These are phyloP conservation scores for Eupristina koningsbergeri DNA, from an alignment of 1,140 invertebrate species.

Conservation along the genomic window DNA sequence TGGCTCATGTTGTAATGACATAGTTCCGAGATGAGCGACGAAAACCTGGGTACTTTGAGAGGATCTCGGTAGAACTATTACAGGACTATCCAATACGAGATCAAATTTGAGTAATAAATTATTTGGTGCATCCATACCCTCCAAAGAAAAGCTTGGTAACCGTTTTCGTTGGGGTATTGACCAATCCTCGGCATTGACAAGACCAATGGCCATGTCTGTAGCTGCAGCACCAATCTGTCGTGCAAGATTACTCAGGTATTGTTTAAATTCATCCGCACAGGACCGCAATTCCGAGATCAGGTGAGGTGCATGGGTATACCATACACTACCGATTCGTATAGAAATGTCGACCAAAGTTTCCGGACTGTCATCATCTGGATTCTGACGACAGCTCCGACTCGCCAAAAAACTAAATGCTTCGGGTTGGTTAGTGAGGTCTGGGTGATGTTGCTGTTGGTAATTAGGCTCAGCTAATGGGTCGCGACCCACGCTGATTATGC, in stretches of 20 bases:
- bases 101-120: conserved; percentile 75
- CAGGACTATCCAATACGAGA: conserved; percentile 90
- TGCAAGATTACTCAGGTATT: conserved; percentile 82
- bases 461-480: conserved; percentile 77
- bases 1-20: conserved; percentile 77
- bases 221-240: conserved; percentile 90
- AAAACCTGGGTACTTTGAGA: conserved; percentile 87
- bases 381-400: conserved; percentile 62
- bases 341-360: conserved; percentile 68
- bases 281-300: conserved; percentile 89
- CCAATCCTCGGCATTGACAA: conserved; percentile 82
- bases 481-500: conserved; percentile 88
- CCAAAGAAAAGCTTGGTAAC: conserved; percentile 65
- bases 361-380: conserved; percentile 43
- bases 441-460: conserved; percentile 51
- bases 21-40: conserved; percentile 94
- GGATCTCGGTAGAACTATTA: conserved; percentile 87
- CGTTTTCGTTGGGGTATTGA: conserved; percentile 65
- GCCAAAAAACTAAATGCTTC: conserved; percentile 68
- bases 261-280: conserved; percentile 80
- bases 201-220: conserved; percentile 92
- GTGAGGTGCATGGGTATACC: conserved; percentile 92
- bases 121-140: conserved; percentile 50
- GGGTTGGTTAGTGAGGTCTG: conserved; percentile 50
- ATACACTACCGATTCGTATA: conserved; percentile 91